Conservation (phyloP, 2,797 vertebrate genomes). For the Novumbra hubbsi region DNA sequence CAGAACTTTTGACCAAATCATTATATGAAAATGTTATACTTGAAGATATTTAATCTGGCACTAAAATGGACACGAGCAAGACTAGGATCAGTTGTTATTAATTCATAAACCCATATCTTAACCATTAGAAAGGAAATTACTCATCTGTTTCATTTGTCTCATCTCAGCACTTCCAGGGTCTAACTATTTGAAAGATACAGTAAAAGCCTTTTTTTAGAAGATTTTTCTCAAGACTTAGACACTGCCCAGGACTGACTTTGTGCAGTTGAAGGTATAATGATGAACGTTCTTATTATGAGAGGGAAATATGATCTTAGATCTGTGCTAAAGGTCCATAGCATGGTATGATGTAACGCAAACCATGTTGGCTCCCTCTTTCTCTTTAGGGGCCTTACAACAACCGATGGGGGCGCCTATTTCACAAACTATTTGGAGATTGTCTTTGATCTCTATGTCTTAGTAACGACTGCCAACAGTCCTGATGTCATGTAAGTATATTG, state of each 20-base stretch:
- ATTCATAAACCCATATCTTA: neutral
- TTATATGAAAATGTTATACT: too few species aligned
- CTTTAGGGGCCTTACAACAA: constrained; percentile 78
- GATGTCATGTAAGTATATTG: constrained; percentile 85
- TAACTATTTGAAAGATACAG: too few species aligned
- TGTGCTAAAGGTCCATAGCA: too few species aligned
- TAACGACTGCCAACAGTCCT: constrained; percentile 91
- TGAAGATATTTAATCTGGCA: too few species aligned
- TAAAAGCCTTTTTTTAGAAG: too few species aligned
- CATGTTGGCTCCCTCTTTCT: neutral
- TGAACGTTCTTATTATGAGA: neutral
- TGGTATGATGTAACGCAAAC: neutral
- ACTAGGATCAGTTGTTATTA: neutral
- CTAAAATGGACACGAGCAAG: neutral
- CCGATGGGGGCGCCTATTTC: constrained; percentile 82
- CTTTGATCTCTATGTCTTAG: constrained; percentile 91
- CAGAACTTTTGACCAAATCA: too few species aligned
- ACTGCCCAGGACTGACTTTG: neutral
- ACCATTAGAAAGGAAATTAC: neutral
- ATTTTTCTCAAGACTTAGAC: neutral
- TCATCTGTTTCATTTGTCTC: too few species aligned
- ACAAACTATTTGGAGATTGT: constrained; percentile 82
- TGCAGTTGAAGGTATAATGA: too few species aligned
- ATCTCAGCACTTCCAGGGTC: too few species aligned
- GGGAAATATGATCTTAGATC: too few species aligned